Evolutionary conservation across 1,140 invertebrate species (phyloP).

Genomic region (Thaumetopoea pityocampa): DNA sequence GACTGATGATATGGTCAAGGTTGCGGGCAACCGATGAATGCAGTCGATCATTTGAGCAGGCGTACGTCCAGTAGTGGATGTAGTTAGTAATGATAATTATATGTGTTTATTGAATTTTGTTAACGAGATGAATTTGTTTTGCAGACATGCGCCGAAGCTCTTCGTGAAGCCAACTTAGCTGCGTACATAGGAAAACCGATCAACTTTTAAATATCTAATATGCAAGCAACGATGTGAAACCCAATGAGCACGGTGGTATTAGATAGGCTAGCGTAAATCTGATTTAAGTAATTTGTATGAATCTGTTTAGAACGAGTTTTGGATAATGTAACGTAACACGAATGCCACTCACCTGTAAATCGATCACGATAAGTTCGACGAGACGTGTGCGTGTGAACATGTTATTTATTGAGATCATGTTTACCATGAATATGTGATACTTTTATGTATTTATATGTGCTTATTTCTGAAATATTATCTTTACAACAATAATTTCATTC

Average conservation of each 20-base stretch:
- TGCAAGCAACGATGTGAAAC: too few relatives aligned
- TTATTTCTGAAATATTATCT: conserved; percentile 20
- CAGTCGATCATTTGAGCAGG: too few relatives aligned
- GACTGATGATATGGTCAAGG: too few relatives aligned
- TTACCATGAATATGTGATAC: conserved; percentile 16
- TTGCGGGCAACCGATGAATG: too few relatives aligned
- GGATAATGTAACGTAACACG: conserved; percentile 23
- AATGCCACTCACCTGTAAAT: conserved; percentile 19
- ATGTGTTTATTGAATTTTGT: conserved; percentile 2
- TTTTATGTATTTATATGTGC: conserved; percentile 23
- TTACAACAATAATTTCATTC: conserved; percentile 29
- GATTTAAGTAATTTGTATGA: conserved; percentile 56
- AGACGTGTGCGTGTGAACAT: neutral
- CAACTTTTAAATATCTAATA: conserved; percentile 91
- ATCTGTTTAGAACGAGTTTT: conserved; percentile 46
- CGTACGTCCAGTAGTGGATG: too few relatives aligned
- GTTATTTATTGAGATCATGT: conserved; percentile 13
- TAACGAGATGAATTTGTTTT: conserved; percentile 32
- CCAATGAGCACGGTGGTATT: conserved; percentile 3
- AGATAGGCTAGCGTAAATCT: conserved; percentile 21
- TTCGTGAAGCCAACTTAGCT: conserved; percentile 96
- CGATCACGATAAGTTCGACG: neutral
- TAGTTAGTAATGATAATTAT: neutral
- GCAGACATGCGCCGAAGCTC: conserved; percentile 97
- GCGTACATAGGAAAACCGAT: conserved; percentile 98